Evolutionary conservation across 2,888 invertebrate genomes (phyloP), one percentile per base, ranked within the genome.

Genomic region (Leuctra nigra): DNA sequence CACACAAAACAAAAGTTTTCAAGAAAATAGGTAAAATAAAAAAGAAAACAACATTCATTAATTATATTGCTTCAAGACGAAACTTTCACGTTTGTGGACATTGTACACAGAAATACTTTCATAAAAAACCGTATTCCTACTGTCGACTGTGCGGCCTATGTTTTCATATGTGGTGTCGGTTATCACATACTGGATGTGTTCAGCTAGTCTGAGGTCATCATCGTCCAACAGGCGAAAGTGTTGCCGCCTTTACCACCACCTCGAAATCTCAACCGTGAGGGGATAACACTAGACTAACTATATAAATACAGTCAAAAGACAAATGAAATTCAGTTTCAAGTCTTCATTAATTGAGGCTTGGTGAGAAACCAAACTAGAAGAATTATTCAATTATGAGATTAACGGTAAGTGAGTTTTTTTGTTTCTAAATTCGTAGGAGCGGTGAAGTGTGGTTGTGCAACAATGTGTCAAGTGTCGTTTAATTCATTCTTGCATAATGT

Each of bases 31-130:
- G 23, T 18, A 33, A 33, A 50, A 50, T 13, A 33, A 35, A 29
- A 29, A 33, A 35, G 50, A 50, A 33, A 50, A 50, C 33, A 50
- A 50, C 50, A 23, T 50, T 50, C 50, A 50, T 50, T 50, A 50
- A 50, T 50, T 50, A 50, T 33, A 35, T 35, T 50, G 50, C 50
- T 50, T 33, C 35, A 35, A 29, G 50, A 50, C 14, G 35, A 35
- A 50, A 50, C 50, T 50, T 50, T 50, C 50, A 22, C 50, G 50
- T n/a, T 50, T 50, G 50, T 50, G 50, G 50, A 50, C 50, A 50
- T 50, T 50, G 50, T 50, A 35, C 22, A 35, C 20, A 20, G 38
- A 41, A 23, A 44, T 44, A 23, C 44, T 44, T 44, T 44, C 44
- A 44, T 44, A 23, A 44, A 3, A 44, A 18, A 2, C n/a, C 23